These are phyloP conservation scores for Sylvilagus bachmani DNA, from an alignment of 2,113 vertebrate species.

Conservation along the genomic window DNA sequence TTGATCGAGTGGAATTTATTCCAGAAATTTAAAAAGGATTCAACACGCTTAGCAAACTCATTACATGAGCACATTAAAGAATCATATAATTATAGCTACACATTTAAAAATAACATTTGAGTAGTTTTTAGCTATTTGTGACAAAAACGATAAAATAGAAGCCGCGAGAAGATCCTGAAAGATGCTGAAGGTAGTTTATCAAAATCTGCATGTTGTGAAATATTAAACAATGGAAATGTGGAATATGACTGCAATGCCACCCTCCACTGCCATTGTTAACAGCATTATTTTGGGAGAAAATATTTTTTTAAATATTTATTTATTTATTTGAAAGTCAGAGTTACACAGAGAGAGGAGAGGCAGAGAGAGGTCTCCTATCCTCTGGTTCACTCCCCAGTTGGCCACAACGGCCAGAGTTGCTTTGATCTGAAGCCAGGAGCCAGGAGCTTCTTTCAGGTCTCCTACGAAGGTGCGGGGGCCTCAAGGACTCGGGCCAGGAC, in stretches of 20 bases:
- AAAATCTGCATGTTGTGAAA: background rate
- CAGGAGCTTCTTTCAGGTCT: too few relatives aligned
- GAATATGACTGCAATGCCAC: background rate
- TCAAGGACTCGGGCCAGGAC: too few relatives aligned
- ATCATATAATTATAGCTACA: constrained; percentile 16
- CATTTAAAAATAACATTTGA: constrained; percentile 5
- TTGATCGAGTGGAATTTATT: background rate
- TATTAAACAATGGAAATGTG: background rate
- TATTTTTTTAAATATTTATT: too few relatives aligned
- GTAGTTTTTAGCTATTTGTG: constrained; percentile 36
- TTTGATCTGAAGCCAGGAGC: too few relatives aligned
- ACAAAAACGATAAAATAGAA: background rate
- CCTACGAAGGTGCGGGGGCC: too few relatives aligned
- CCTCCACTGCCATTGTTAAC: background rate
- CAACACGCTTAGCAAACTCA: background rate
- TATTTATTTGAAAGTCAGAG: too few relatives aligned
- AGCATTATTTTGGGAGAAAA: background rate
- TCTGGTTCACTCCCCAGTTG: too few relatives aligned
- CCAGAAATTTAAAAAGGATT: background rate
- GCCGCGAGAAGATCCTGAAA: background rate
- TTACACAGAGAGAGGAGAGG: too few relatives aligned
- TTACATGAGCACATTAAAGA: background rate
- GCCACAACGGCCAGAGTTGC: too few relatives aligned
- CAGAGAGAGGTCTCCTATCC: too few relatives aligned
- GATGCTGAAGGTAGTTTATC: background rate